Evolutionary conservation across 2,113 vertebrate genomes (phyloP).

Genomic region (Gambusia affinis): DNA sequence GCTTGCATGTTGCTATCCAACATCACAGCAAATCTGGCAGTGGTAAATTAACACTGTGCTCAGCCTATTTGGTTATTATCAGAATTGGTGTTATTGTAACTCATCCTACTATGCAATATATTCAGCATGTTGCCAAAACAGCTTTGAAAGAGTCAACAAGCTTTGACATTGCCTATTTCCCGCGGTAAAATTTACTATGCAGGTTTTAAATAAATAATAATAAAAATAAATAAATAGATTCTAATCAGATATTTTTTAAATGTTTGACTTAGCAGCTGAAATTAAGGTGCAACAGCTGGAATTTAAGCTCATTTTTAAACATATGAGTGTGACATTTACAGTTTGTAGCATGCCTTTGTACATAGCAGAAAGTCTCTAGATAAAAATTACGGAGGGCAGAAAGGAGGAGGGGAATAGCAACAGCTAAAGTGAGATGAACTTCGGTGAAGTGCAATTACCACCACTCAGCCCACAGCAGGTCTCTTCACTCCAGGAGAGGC

Average conservation of each 20-base stretch:
- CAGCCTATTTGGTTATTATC: too few relatives aligned
- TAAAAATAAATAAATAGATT: too few relatives aligned
- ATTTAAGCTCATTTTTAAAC: neutral
- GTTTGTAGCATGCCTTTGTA: too few relatives aligned
- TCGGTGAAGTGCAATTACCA: slow-evolving; percentile 2
- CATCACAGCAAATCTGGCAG: too few relatives aligned
- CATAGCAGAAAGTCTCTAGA: neutral
- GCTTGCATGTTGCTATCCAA: neutral
- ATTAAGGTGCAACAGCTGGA: neutral
- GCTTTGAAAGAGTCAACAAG: too few relatives aligned
- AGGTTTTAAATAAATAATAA: neutral
- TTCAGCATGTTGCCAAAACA: too few relatives aligned
- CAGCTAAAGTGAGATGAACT: neutral
- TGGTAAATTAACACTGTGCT: too few relatives aligned
- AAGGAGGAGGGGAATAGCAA: neutral
- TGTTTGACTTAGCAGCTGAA: neutral
- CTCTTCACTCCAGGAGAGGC: neutral
- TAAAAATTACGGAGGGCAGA: neutral
- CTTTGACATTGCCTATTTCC: too few relatives aligned
- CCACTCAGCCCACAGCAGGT: neutral
- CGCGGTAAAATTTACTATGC: too few relatives aligned
- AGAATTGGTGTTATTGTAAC: too few relatives aligned
- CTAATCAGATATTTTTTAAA: neutral
- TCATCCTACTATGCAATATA: too few relatives aligned
- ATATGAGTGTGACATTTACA: neutral